Conservation (phyloP, 2,797 vertebrate genomes). For the Bryconaethiops microstoma region DNA sequence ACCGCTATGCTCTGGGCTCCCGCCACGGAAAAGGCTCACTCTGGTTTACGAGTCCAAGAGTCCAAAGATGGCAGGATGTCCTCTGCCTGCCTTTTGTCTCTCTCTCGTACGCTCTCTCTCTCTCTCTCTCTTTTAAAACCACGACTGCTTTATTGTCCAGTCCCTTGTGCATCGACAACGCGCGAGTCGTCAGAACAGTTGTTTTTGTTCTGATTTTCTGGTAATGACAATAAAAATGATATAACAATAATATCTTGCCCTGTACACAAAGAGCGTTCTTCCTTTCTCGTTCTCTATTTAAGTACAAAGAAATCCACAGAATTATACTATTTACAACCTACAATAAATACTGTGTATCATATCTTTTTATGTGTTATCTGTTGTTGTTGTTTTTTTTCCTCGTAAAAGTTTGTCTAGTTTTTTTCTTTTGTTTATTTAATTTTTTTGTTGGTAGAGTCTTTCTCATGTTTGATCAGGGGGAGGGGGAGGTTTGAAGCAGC, state of each 20-base stretch:
- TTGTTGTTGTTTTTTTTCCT: constrained; percentile 39
- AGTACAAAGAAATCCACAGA: constrained; percentile 82
- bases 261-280: constrained; percentile 79
- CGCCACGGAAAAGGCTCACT: constrained; percentile 12
- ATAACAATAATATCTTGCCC: constrained; percentile 79
- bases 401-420: constrained; percentile 42
- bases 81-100: neutral
- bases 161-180: constrained; percentile 51
- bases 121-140: neutral
- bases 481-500: constrained; percentile 23
- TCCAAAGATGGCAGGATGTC: neutral
- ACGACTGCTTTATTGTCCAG: constrained; percentile 52
- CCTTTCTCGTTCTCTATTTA: constrained; percentile 69
- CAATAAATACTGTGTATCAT: constrained; percentile 91
- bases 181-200: constrained; percentile 61
- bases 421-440: constrained; percentile 61
- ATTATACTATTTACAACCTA: constrained; percentile 87
- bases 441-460: constrained; percentile 67
- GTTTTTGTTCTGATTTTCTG: constrained; percentile 44
- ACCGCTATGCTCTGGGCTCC: neutral
- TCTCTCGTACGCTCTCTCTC: neutral
- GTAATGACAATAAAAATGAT: constrained; percentile 77
- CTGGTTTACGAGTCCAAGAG: constrained; percentile 14
- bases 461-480: constrained; percentile 48
- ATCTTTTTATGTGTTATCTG: constrained; percentile 68